A percentile compares a stretch with the other conserved stretches of the same genome.
Conservation (phyloP, 2,113 vertebrate genomes). For the Pampusana beccarii region DNA sequence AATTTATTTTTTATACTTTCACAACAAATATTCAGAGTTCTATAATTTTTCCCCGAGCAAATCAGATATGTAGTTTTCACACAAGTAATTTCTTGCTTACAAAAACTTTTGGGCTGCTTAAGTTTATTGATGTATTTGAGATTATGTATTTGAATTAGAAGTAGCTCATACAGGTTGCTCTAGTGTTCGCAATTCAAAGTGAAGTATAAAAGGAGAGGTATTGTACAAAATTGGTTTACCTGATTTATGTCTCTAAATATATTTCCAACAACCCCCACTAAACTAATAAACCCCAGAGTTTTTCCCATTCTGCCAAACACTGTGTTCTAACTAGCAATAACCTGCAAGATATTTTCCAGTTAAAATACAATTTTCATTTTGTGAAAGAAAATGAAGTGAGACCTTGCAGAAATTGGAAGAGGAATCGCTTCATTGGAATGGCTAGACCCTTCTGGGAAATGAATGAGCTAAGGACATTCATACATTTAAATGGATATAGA, state of each 20-base stretch:
- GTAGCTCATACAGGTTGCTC: neutral
- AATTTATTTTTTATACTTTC: constrained; percentile 28
- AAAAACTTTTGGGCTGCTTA: neutral
- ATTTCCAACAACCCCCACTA: neutral
- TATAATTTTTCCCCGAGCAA: neutral
- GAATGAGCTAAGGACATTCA: constrained; percentile 9
- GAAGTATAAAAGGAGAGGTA: neutral
- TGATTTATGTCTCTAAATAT: neutral
- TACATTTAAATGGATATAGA: constrained; percentile 36
- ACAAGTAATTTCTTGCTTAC: neutral
- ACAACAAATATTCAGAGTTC: neutral
- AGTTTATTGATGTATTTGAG: neutral
- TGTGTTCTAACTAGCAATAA: neutral
- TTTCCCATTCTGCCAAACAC: neutral
- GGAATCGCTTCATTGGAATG: constrained; percentile 16
- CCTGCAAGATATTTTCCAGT: neutral
- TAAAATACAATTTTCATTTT: constrained; percentile 35
- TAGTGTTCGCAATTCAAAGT: neutral
- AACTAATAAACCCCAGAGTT: neutral
- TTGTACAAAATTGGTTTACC: neutral
- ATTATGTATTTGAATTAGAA: constrained; percentile 11
- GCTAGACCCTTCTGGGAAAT: constrained; percentile 21
- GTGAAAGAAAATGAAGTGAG: constrained; percentile 33
- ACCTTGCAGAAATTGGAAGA: neutral
- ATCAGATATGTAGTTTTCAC: neutral